phyloP scores from a whole-genome alignment of 2,797 vertebrate species.

The Gorsachius magnificus region DNA sequence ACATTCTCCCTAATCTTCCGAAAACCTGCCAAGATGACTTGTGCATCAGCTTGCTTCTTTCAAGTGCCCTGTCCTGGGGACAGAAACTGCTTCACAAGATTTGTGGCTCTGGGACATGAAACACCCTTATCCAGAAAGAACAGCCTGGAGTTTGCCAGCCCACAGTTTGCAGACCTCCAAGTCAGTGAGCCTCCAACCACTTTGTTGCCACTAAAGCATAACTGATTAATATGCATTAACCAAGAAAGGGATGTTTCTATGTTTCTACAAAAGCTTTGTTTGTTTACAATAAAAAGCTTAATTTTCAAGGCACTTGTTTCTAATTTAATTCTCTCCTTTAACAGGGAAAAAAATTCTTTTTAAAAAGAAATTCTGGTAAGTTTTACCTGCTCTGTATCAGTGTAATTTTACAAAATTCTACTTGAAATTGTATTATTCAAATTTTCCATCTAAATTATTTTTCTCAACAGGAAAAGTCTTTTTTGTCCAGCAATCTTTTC shows the following conservation, averaged over 20 bases:
- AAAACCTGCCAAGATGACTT: neutral
- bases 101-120: neutral
- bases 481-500: neutral
- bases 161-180: neutral
- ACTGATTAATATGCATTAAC: neutral
- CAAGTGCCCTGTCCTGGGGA: neutral
- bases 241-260: neutral
- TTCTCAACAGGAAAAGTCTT: neutral
- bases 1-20: neutral
- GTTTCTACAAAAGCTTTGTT: neutral
- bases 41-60: neutral
- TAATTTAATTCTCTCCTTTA: neutral
- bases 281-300: neutral
- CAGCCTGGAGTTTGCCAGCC: neutral
- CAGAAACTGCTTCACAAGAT: neutral
- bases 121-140: neutral
- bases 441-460: neutral
- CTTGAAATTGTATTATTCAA: neutral
- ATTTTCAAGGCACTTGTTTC: neutral
- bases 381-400: neutral
- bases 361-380: neutral
- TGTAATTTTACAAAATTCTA: neutral
- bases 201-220: accelerated
- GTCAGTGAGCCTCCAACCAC: neutral
- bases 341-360: neutral